Evolutionary conservation across 1,140 invertebrate species (phyloP).

Genomic region (Delia radicum): DNA sequence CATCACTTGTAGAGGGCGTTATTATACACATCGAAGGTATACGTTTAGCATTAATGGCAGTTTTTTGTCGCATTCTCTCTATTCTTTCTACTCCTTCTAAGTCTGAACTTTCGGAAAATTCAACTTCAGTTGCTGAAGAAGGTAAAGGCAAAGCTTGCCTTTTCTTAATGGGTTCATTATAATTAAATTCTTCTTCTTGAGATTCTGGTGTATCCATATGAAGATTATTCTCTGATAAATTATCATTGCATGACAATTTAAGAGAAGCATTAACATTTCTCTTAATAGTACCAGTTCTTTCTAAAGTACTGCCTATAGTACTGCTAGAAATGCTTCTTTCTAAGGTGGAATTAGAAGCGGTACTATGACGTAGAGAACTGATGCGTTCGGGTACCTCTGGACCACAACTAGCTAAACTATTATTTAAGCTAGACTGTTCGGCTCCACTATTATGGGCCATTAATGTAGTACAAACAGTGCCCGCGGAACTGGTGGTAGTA

Average conservation of each 20-base stretch:
- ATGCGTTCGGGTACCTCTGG: conserved; percentile 76
- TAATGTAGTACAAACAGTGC: conserved; percentile 81
- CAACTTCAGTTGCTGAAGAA: conserved; percentile 42
- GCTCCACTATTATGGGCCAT: conserved; percentile 48
- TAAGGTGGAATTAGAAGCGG: conserved; percentile 58
- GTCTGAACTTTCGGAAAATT: conserved; percentile 80
- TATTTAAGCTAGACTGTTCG: conserved; percentile 27
- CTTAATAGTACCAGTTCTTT: conserved; percentile 62
- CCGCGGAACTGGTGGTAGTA: conserved; percentile 85
- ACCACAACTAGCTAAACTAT: conserved; percentile 41
- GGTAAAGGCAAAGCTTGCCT: conserved; percentile 35
- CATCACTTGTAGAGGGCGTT: conserved; percentile 83
- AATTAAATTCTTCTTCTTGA: conserved; percentile 32
- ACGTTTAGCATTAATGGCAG: conserved; percentile 79
- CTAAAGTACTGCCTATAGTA: conserved; percentile 59
- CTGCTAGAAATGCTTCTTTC: conserved; percentile 62
- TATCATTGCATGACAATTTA: conserved; percentile 33
- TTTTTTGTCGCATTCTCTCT: conserved; percentile 81
- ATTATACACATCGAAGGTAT: conserved; percentile 93
- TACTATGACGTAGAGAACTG: conserved; percentile 63
- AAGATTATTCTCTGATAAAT: background rate
- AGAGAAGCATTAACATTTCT: conserved; percentile 46
- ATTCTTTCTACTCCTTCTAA: conserved; percentile 80
- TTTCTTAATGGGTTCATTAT: conserved; percentile 30
- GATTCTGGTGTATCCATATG: conserved; percentile 29